A percentile compares a stretch with the other conserved stretches of the same genome.
Conservation (phyloP, 2,888 invertebrate genomes). For the Xanthorhoe designata region DNA sequence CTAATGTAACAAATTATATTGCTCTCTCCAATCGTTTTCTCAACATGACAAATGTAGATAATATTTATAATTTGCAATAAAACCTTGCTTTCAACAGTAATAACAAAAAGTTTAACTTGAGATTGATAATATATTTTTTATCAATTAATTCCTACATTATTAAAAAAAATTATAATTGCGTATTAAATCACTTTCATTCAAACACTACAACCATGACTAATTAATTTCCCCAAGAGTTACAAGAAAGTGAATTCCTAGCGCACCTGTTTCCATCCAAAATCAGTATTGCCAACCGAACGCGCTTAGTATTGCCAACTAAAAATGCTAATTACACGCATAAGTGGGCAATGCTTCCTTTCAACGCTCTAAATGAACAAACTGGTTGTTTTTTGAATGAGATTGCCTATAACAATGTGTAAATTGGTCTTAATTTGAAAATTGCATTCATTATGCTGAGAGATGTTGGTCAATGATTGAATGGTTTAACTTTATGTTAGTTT, state of each 20-base stretch:
- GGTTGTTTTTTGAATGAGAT: slow-evolving; percentile 59
- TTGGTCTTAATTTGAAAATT: slow-evolving; percentile 41
- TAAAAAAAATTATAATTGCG: no score
- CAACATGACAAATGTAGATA: background rate
- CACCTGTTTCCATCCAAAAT: slow-evolving; percentile 53
- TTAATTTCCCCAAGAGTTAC: slow-evolving; percentile 57
- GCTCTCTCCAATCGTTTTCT: background rate
- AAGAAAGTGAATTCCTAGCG: slow-evolving; percentile 59
- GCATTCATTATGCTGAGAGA: slow-evolving; percentile 34
- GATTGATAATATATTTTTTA: no score
- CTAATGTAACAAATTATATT: background rate
- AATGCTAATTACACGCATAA: slow-evolving; percentile 72
- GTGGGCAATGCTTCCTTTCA: slow-evolving; percentile 69
- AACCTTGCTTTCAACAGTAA: background rate
- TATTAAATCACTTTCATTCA: slow-evolving; percentile 6
- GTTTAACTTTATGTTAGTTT: slow-evolving; percentile 16
- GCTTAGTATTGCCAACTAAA: slow-evolving; percentile 67
- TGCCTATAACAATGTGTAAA: slow-evolving; percentile 61
- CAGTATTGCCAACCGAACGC: slow-evolving; percentile 51
- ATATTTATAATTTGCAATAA: background rate
- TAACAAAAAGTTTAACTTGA: no score
- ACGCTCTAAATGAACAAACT: slow-evolving; percentile 50
- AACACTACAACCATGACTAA: slow-evolving; percentile 52
- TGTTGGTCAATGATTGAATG: slow-evolving; percentile 23
- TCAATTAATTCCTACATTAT: no score